Evolutionary conservation across 2,797 vertebrate genomes (phyloP), one percentile per base, ranked within the genome.

Genomic region (Melopsittacus undulatus): DNA sequence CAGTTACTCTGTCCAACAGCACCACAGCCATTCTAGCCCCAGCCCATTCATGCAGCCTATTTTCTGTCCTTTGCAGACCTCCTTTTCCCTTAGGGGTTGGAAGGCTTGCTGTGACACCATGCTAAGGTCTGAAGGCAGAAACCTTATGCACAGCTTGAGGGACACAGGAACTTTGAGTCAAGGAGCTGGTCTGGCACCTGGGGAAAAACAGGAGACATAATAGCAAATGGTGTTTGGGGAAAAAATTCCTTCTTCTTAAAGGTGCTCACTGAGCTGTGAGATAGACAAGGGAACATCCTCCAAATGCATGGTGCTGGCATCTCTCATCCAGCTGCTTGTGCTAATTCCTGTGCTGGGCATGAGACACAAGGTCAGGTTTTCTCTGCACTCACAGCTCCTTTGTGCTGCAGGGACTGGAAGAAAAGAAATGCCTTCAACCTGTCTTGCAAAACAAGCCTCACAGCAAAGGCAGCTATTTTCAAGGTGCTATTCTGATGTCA

Each of bases 401-500:
- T 27, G 23, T 57, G 24, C 20, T 87, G 32, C 54, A 74, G 59
- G 16, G 42, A 2, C 15, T 76, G 43, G 30, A n/a, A 54, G 26
- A 48, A 83, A 40, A 75, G 11, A 46, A 43, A n/a, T 16, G 23
- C 3, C 3, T 57, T 59, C 24, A 36, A 2, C 26, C 42, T 68
- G n/a, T 66, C 7, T 40, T 36, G 15, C 23, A 56, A 84, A 90
- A 66, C 0, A 0, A 59, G 10, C 15, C 54, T 56, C 56, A 57
- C 24, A 72, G 45, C 43, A 76, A 87, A 89, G 74, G 29, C 21
- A 68, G 23, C 34, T 68, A 2, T 75, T 85, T 77, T 61, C 45
- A 78, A 68, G 32, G 27, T 18, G 30, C 20, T 79, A 3, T 87
- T 87, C 78, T 97, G 92, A 95, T 95, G 90, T 96, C 92, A 95